A percentile compares a stretch with the other conserved stretches of the same genome.
These are phyloP conservation scores for Poeciliopsis turneri DNA, from an alignment of 2,797 vertebrate genomes.

Conservation along the genomic window DNA sequence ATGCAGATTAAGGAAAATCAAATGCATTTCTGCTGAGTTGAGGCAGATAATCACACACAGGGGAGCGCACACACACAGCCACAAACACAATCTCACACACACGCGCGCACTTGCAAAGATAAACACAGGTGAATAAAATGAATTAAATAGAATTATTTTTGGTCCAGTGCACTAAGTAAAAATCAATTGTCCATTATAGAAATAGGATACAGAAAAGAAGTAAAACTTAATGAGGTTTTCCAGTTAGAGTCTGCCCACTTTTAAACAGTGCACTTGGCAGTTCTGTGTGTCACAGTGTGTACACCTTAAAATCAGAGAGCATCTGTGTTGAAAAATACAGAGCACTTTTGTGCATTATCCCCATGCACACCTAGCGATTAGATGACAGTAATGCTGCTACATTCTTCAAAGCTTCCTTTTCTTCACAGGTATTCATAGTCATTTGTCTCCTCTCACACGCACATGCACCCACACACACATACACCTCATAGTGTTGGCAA, in stretches of 20 bases:
- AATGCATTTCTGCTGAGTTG: neutral
- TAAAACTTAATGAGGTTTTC: slow-evolving; percentile 85
- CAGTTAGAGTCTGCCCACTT: slow-evolving; percentile 71
- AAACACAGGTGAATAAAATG: slow-evolving; percentile 68
- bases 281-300: slow-evolving; percentile 22
- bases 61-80: slow-evolving; percentile 17
- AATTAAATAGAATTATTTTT: slow-evolving; percentile 85
- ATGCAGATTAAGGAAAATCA: neutral
- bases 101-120: slow-evolving; percentile 41
- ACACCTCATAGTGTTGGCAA: slow-evolving; percentile 41
- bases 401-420: slow-evolving; percentile 54
- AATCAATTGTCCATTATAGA: slow-evolving; percentile 83
- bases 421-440: slow-evolving; percentile 59
- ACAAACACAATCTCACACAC: neutral
- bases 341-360: slow-evolving; percentile 13
- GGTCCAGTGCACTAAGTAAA: slow-evolving; percentile 79
- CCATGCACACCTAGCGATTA: slow-evolving; percentile 27
- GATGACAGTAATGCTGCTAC: slow-evolving; percentile 59
- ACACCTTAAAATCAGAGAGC: slow-evolving; percentile 12
- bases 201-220: slow-evolving; percentile 83
- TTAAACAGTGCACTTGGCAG: slow-evolving; percentile 55
- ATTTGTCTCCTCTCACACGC: slow-evolving; percentile 42
- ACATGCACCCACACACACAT: neutral
- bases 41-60: neutral
- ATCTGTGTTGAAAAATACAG: slow-evolving; percentile 23